phyloP scores from a whole-genome alignment of 2,113 vertebrate species.

The Proteles cristata region DNA sequence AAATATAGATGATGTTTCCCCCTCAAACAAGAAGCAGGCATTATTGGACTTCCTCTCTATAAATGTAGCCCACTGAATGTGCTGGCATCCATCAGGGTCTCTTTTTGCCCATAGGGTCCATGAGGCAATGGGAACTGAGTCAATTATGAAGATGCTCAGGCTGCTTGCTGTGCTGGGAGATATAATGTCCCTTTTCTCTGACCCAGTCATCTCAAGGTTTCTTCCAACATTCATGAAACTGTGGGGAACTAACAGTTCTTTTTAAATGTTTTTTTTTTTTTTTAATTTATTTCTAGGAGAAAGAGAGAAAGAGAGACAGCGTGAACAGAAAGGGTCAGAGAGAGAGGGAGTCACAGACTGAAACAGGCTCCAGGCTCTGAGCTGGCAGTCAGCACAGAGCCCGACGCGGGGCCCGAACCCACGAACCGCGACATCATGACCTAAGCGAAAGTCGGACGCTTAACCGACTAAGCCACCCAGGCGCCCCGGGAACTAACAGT shows the following conservation, averaged over 20 bases:
- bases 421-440: too few species aligned
- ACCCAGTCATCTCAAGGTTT: not conserved
- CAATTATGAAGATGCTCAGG: not conserved
- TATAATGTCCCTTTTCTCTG: not conserved
- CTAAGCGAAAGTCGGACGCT: too few species aligned
- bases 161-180: not conserved
- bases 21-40: rapidly evolving
- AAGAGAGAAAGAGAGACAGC: too few species aligned
- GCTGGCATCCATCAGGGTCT: not conserved
- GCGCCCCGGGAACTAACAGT: not conserved
- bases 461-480: too few species aligned
- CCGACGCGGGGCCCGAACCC: too few species aligned
- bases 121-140: not conserved
- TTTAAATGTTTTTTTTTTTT: too few species aligned
- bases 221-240: not conserved
- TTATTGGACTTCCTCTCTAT: not conserved
- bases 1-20: not conserved
- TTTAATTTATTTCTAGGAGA: too few species aligned
- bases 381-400: too few species aligned
- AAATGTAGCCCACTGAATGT: not conserved
- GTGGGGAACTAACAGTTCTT: not conserved
- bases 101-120: not conserved
- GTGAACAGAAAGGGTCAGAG: too few species aligned
- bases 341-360: too few species aligned
- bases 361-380: too few species aligned